Base-by-base conservation (phyloP, 2,797 vertebrate genomes). In the Tiaroga cobitis region DNA sequence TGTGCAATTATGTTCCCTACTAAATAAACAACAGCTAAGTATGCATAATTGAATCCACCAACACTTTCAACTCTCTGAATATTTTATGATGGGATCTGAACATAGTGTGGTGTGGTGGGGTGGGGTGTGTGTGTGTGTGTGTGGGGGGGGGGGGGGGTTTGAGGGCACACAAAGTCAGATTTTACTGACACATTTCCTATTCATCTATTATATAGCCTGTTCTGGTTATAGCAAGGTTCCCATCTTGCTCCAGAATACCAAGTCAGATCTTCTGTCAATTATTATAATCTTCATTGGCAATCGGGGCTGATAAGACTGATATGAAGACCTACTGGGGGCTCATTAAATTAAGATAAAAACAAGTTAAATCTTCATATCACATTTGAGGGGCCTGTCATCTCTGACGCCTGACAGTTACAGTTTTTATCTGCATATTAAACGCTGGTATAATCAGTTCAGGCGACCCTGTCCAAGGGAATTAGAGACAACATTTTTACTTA, bases 11-110 rank as follows among this genome's bases (percentile, higher is more conserved):
- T 81, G 59, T 77, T 86, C 84, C 70, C 59, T 46, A 59, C 59
- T 43, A 89, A 89, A 88, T 84, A 89, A 90, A 89, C 84, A 82
- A 84, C 81, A 65, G 83, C 74, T 88, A 88, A 90, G 85, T 85
- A 85, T 79, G 87, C 87, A 86, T 87, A 87, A 89, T 87, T 87
- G 73, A 89, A 87, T 88, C 81, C 69, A 88, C 86, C 69, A 85
- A 76, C 83, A 86, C 81, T 90, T 85, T 87, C 63, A 72, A 80
- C 74, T 69, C 69, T 37, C 78, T 88, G 85, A 89, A 89, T 88
- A 86, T 90, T 89, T 89, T 85, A 91, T 89, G 84, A 69, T 24
- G 21, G 43, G 75, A 67, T 51, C 49, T 81, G 61, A 80, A 80
- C 46, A 74, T 32, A 74, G 79, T 78, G 41, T 37, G 5, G 37